Evolutionary conservation across 2,888 invertebrate species (phyloP).

Genomic region (Tetranychus truncatus): DNA sequence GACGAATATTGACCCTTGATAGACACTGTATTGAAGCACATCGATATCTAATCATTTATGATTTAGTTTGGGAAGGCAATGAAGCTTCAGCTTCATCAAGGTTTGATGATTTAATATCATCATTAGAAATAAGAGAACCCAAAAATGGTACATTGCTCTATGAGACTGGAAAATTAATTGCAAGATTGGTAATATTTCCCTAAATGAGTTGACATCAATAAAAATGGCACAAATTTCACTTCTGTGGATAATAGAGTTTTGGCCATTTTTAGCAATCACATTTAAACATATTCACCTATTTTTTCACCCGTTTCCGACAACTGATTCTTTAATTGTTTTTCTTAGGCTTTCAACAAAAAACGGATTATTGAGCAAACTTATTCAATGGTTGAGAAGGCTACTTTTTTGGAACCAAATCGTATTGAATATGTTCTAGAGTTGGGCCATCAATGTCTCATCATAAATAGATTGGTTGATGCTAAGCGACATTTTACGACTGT

Average conservation of each 20-base stretch:
- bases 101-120: constrained; percentile 44
- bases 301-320: too few relatives aligned
- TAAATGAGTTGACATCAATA: neutral
- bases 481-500: constrained; percentile 57
- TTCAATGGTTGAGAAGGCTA: constrained; percentile 57
- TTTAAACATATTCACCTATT: constrained; percentile 10
- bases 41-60: constrained; percentile 45
- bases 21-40: constrained; percentile 54
- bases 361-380: constrained; percentile 53
- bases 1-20: constrained; percentile 49
- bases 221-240: neutral
- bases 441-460: constrained; percentile 57
- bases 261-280: neutral
- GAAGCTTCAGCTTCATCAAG: constrained; percentile 41
- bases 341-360: constrained; percentile 37
- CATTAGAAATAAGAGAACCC: constrained; percentile 42
- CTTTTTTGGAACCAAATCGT: constrained; percentile 48
- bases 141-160: constrained; percentile 53
- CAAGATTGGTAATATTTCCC: constrained; percentile 45
- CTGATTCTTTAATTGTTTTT: constrained; percentile 16
- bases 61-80: constrained; percentile 48
- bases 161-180: constrained; percentile 46
- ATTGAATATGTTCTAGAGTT: constrained; percentile 58
- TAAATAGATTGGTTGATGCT: constrained; percentile 42
- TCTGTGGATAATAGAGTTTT: constrained; percentile 2